phyloP scores from a whole-genome alignment of 2,888 invertebrate species.

The Amphipoea oculea region DNA sequence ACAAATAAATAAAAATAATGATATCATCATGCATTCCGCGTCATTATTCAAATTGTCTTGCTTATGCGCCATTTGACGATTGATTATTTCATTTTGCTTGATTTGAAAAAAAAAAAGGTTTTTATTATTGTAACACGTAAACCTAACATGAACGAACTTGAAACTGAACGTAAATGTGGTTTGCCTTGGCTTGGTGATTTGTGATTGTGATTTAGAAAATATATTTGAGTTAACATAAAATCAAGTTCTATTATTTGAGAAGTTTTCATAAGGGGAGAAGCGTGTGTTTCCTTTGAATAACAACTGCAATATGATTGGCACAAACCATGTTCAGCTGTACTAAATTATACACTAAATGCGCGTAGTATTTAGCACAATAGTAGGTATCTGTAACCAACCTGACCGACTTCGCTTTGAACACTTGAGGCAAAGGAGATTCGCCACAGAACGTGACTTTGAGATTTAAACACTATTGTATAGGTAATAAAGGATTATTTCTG shows the following conservation, averaged over 20 bases:
- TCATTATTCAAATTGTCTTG: not conserved
- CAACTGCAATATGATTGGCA: not conserved
- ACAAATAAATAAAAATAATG: not conserved
- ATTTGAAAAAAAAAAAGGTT: not conserved
- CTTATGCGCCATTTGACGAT: not conserved
- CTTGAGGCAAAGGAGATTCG: slow-evolving; percentile 25
- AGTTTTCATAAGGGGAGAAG: too few relatives aligned
- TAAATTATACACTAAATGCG: slow-evolving; percentile 9
- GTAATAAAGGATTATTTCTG: not conserved
- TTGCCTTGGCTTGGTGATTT: not conserved
- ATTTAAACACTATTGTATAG: slow-evolving; percentile 27
- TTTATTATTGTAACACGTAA: not conserved
- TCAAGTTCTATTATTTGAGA: not conserved
- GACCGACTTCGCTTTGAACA: slow-evolving; percentile 26
- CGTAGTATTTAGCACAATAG: slow-evolving; percentile 17
- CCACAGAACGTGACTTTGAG: slow-evolving; percentile 27
- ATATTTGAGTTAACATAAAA: not conserved
- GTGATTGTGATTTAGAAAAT: not conserved
- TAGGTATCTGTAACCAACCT: slow-evolving; percentile 23
- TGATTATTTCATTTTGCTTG: not conserved
- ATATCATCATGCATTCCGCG: not conserved
- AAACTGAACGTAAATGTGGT: not conserved
- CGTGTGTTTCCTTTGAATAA: not conserved
- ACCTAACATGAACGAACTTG: not conserved
- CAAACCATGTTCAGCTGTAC: not conserved